These are phyloP conservation scores for Rhamphomyia laevipes DNA, from an alignment of 2,888 invertebrate genomes.

Conservation along the genomic window DNA sequence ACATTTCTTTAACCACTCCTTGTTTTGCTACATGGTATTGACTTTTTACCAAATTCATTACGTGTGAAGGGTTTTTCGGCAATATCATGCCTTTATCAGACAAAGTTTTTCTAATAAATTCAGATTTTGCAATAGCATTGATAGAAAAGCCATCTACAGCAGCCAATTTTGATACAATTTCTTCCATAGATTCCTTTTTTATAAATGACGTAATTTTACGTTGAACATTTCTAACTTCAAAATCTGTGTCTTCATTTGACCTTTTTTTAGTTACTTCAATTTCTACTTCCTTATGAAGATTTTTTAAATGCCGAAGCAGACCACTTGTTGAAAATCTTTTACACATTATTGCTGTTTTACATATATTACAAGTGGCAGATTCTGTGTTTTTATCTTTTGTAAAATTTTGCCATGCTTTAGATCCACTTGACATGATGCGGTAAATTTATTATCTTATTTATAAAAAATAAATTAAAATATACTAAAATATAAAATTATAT, in stretches of 20 bases:
- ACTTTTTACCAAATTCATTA: background rate
- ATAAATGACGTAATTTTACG: background rate
- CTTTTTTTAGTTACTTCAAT: background rate
- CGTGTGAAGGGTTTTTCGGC: background rate
- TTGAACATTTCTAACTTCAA: background rate
- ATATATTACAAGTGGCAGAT: background rate
- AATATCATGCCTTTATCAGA: background rate
- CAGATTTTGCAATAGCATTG: background rate
- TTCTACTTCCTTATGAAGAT: background rate
- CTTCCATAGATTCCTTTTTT: background rate
- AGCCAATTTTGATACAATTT: background rate
- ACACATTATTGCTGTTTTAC: background rate
- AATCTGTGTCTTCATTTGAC: background rate
- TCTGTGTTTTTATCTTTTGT: background rate
- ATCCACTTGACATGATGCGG: background rate
- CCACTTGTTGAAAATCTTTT: background rate
- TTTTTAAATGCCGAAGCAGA: background rate
- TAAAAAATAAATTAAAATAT: background rate
- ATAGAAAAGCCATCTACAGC: background rate
- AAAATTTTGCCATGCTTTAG: background rate
- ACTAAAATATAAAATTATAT: background rate
- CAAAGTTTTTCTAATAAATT: background rate
- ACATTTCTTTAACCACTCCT: background rate
- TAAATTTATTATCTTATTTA: background rate
- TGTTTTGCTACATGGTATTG: background rate